Evolutionary conservation across 2,888 invertebrate genomes (phyloP), one percentile per base, ranked within the genome.

Genomic region (Lasiommata megera): DNA sequence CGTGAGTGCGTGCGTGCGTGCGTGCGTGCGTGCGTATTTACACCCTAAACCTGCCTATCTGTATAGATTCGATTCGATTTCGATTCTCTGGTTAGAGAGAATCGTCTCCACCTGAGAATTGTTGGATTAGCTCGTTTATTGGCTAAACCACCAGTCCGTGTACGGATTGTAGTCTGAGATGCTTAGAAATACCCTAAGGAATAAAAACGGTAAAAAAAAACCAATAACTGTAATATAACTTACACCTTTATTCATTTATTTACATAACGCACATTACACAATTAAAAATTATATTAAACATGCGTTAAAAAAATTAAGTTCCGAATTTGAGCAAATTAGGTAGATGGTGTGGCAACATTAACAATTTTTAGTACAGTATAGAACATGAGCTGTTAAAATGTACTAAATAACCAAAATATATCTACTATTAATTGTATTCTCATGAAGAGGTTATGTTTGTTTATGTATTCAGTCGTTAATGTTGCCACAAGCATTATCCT

Each of bases 241-340:
- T 85, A 87, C 86, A 88, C 87, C 87, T 79, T 84, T 85, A 86
- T 73, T 74, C 65, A 68, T 82, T 82, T 84, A 73, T 73, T 72
- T 73, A 73, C 73, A 73, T 63, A 66, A 70, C 67, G 63, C 64
- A 67, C 61, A 66, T 66, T 66, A 50, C 62, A 64, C 62, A 66
- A 63, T 63, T 68, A 63, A 62, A 81, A 79, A 80, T 72, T 74
- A 80, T 75, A 73, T 70, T 56, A 56, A 64, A 66, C 68, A 68
- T 71, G 56, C 38, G 46, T 74, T 71, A 73, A 74, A 67, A 36
- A 38, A 78, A 23, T 71, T 67, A 74, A 66, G 69, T 71, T 67
- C 63, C 67, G 69, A 74, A 71, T 77, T 81, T 82, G 81, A 79
- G 80, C 82, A 74, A 75, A 67, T 61, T 60, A 63, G 62, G 60